These are phyloP conservation scores for Popillia japonica DNA, from an alignment of 1,140 invertebrate species.

Conservation along the genomic window DNA sequence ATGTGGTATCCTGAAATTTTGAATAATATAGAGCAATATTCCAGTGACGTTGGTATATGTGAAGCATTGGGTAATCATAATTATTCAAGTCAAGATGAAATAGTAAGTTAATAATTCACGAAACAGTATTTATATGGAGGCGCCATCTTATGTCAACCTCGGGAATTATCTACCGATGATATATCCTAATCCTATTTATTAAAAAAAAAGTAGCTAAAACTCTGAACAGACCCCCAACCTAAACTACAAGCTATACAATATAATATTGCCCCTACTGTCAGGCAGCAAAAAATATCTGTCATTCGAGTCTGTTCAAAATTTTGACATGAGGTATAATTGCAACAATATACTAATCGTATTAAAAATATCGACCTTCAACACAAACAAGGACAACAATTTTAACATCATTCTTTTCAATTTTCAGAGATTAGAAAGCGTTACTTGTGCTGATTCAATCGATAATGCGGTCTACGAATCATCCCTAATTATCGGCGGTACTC, in stretches of 20 bases:
- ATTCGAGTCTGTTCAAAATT: too few species aligned
- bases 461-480: constrained; percentile 63
- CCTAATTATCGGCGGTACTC: constrained; percentile 62
- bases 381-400: not conserved
- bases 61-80: not conserved
- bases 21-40: constrained; percentile 58
- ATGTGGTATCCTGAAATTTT: constrained; percentile 67
- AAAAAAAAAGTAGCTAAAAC: too few species aligned
- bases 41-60: not conserved
- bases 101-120: constrained; percentile 29
- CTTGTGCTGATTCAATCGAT: constrained; percentile 49
- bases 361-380: not conserved
- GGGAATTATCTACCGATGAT: too few species aligned
- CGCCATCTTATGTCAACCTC: too few species aligned
- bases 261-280: too few species aligned
- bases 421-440: not conserved
- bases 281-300: too few species aligned
- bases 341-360: not conserved
- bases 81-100: not conserved
- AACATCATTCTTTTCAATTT: not conserved
- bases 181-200: too few species aligned
- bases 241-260: too few species aligned
- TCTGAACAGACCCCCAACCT: too few species aligned
- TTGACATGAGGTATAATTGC: too few species aligned
- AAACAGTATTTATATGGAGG: too few species aligned